Conservation (phyloP, 2,113 vertebrate genomes). For the Apteryx owenii region DNA sequence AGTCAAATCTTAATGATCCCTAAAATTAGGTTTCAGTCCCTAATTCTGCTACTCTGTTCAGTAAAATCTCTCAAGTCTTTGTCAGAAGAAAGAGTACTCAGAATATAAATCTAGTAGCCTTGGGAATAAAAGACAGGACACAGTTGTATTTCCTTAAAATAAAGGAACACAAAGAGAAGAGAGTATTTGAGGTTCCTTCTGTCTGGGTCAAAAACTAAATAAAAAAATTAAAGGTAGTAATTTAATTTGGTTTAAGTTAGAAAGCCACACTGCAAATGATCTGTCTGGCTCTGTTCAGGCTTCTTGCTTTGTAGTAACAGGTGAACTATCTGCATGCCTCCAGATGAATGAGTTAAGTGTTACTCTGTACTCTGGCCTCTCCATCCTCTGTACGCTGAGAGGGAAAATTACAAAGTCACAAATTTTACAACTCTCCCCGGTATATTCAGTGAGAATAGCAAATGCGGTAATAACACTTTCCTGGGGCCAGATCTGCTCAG, state of each 20-base stretch:
- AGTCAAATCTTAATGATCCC: background rate
- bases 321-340: background rate
- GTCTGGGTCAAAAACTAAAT: background rate
- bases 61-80: background rate
- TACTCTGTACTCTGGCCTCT: background rate
- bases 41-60: background rate
- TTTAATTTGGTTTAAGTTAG: background rate
- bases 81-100: background rate
- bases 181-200: background rate
- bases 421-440: background rate
- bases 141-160: background rate
- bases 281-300: background rate
- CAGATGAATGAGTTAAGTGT: background rate
- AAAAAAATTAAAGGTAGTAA: background rate
- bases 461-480: background rate
- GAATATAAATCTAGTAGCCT: background rate
- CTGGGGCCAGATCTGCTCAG: background rate
- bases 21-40: background rate
- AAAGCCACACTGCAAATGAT: background rate
- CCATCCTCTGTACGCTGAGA: background rate
- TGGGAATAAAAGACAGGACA: background rate
- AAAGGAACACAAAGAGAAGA: background rate
- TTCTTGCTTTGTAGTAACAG: background rate
- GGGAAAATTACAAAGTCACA: background rate
- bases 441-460: background rate